Evolutionary conservation across 2,888 invertebrate species (phyloP).

Genomic region (Syrista parreyssii): DNA sequence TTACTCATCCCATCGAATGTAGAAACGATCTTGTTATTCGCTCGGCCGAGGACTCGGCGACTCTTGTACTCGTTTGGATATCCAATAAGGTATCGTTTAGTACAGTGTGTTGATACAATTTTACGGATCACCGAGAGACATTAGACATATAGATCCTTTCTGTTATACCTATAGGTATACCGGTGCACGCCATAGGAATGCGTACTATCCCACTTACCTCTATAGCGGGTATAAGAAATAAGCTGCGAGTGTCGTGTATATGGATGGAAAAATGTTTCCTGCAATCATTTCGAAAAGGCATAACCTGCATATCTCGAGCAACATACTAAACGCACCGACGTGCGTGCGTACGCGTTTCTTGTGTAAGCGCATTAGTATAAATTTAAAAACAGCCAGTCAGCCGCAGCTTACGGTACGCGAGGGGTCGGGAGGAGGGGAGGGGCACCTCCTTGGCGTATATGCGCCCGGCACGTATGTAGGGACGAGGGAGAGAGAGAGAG

Average conservation of each 20-base stretch:
- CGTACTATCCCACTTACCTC: not conserved
- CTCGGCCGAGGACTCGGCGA: not conserved
- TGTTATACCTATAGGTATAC: not conserved
- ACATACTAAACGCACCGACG: not conserved
- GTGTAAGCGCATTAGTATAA: conserved; percentile 40
- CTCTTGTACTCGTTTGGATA: not conserved
- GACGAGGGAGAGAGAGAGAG: not conserved
- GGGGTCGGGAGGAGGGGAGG: conserved; percentile 18
- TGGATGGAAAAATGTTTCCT: no score
- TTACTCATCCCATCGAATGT: conserved; percentile 35
- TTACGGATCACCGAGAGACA: not conserved
- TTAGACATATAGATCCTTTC: no score
- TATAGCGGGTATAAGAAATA: not conserved
- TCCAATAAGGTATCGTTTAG: not conserved
- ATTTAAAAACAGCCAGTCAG: conserved; percentile 49
- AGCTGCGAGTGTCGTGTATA: no score
- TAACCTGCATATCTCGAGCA: not conserved
- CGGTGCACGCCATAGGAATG: not conserved
- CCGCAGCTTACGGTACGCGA: conserved; percentile 26
- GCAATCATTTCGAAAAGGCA: not conserved
- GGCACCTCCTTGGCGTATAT: conserved; percentile 20
- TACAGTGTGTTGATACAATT: not conserved
- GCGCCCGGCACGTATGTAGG: conserved; percentile 4
- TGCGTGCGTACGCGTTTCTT: conserved; percentile 14
- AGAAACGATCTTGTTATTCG: not conserved